These are phyloP conservation scores for Chascanopsetta lugubris DNA, from an alignment of 2,113 vertebrate genomes.

Conservation along the genomic window DNA sequence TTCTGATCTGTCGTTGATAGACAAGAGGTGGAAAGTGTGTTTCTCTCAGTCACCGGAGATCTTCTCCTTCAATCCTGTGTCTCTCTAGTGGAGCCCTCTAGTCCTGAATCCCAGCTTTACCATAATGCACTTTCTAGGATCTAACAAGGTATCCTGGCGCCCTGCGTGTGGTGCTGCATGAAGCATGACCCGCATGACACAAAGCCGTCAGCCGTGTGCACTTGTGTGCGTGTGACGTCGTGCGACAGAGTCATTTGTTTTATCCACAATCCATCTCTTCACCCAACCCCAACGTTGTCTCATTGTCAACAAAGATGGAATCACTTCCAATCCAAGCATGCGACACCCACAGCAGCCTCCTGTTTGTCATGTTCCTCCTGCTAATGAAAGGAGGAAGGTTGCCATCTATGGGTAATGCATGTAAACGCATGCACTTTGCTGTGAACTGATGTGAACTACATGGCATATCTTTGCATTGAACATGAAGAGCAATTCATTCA, in stretches of 20 bases:
- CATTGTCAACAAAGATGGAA: slow-evolving; percentile 13
- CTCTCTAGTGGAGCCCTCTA: slow-evolving; percentile 97
- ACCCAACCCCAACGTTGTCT: slow-evolving; percentile 1
- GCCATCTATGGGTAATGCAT: slow-evolving; percentile 66
- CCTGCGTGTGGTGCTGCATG: slow-evolving; percentile 82
- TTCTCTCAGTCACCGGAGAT: slow-evolving; percentile 58
- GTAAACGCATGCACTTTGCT: slow-evolving; percentile 36
- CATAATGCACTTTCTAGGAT: slow-evolving; percentile 99
- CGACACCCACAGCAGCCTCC: slow-evolving; percentile 22
- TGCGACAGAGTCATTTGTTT: slow-evolving; percentile 14
- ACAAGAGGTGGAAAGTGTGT: slow-evolving; percentile 1
- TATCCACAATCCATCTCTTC: slow-evolving; percentile 11
- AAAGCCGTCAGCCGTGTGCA: slow-evolving; percentile 21
- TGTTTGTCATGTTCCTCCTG: slow-evolving; percentile 36
- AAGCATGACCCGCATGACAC: slow-evolving; percentile 70
- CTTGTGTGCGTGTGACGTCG: slow-evolving; percentile 42
- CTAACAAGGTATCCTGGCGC: slow-evolving; percentile 92
- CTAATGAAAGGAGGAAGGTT: slow-evolving; percentile 34
- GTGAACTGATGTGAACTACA: background rate
- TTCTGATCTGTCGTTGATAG: slow-evolving; percentile 1
- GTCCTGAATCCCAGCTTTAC: slow-evolving; percentile 99
- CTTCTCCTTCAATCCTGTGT: slow-evolving; percentile 72
- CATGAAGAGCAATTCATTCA: slow-evolving; percentile 13
- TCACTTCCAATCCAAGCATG: slow-evolving; percentile 9
- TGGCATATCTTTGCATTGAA: background rate